Conservation (phyloP, 2,797 vertebrate species). For the Anomalospiza imberbis region DNA sequence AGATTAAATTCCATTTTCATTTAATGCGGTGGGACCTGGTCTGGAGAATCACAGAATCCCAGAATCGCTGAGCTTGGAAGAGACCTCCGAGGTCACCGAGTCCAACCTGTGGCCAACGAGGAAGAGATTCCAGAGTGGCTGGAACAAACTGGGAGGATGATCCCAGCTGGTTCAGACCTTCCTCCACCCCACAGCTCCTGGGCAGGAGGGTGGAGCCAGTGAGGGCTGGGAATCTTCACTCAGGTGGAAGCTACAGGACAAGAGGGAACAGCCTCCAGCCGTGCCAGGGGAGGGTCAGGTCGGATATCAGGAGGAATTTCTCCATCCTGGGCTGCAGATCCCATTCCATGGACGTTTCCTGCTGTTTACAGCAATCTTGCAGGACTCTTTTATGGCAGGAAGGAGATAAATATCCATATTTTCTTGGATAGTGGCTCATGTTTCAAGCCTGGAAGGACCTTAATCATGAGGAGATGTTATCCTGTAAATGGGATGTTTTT, state of each 20-base stretch:
- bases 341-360: not conserved
- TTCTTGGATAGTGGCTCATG: not conserved
- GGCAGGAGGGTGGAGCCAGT: too few species aligned
- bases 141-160: not conserved
- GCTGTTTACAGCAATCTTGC: not conserved
- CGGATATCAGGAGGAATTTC: not conserved
- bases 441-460: conserved; percentile 10
- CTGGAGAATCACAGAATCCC: not conserved
- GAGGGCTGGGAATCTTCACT: not conserved
- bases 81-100: not conserved
- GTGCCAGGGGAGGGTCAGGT: not conserved
- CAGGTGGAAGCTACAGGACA: accelerated
- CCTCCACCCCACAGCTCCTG: not conserved
- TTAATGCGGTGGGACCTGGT: not conserved
- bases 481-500: not conserved
- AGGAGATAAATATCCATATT: not conserved
- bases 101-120: accelerated
- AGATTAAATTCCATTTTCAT: conserved; percentile 35
- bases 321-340: not conserved
- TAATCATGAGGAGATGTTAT: not conserved
- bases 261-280: not conserved
- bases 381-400: not conserved
- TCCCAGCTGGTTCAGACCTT: not conserved
- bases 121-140: not conserved
- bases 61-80: not conserved